phyloP scores from a whole-genome alignment of 2,888 invertebrate species.

The Lamellibrachia columna region DNA sequence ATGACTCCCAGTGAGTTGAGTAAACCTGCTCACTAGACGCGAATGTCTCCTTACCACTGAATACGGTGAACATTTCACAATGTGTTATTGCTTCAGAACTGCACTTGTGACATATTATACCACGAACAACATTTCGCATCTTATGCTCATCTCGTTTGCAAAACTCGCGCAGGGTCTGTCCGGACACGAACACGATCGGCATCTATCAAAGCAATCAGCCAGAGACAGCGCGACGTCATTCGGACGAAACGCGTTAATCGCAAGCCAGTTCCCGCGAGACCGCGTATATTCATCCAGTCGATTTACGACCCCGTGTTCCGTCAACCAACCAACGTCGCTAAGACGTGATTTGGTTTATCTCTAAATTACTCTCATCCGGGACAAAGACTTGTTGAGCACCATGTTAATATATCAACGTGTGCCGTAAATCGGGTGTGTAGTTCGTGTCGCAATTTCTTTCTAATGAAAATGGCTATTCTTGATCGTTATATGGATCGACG shows the following conservation, averaged over 20 bases:
- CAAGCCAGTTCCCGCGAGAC: background rate
- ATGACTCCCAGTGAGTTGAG: too few relatives aligned
- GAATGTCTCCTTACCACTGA: too few relatives aligned
- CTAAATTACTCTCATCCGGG: background rate
- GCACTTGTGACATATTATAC: too few relatives aligned
- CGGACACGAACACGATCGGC: background rate
- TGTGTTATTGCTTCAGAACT: too few relatives aligned
- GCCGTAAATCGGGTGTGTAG: background rate
- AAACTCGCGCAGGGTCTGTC: background rate
- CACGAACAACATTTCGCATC: too few relatives aligned
- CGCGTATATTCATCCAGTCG: background rate
- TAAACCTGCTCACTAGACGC: too few relatives aligned
- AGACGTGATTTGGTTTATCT: background rate
- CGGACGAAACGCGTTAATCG: background rate
- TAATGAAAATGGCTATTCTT: background rate
- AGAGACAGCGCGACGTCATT: background rate
- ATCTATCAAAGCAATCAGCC: background rate
- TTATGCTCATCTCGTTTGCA: too few relatives aligned
- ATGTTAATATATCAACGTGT: background rate
- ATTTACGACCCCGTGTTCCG: background rate
- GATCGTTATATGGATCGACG: background rate
- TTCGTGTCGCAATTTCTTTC: background rate
- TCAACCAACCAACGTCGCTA: background rate
- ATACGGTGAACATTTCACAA: too few relatives aligned
- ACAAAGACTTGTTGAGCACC: background rate